A percentile compares a stretch with the other conserved stretches of the same genome.
Evolutionary conservation across 2,888 invertebrate species (phyloP).

Genomic region (Dione juno): DNA sequence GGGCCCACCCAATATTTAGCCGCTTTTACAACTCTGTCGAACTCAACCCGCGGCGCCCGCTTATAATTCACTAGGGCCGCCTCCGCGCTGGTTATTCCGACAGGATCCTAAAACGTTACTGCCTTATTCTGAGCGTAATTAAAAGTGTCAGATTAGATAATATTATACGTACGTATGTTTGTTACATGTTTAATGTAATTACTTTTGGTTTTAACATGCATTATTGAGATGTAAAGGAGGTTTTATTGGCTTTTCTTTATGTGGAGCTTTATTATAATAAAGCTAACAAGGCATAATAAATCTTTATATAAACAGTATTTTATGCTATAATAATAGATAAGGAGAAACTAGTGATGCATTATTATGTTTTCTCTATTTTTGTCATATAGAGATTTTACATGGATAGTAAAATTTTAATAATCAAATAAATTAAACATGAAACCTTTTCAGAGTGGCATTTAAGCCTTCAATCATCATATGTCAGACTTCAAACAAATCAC

Average conservation of each 20-base stretch:
- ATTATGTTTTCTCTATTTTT: no score
- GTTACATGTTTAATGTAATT: conserved; percentile 18
- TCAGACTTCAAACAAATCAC: conserved; percentile 5
- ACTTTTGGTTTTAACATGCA: conserved; percentile 8
- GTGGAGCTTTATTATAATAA: not conserved
- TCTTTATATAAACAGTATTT: no score
- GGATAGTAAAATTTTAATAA: not conserved
- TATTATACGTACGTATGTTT: conserved; percentile 44
- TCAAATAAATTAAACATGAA: not conserved
- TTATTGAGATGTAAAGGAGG: conserved; percentile 9
- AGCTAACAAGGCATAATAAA: no score
- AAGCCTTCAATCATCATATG: not conserved
- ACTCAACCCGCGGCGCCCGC: conserved; percentile 53
- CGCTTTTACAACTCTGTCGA: conserved; percentile 64
- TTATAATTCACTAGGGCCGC: conserved; percentile 53
- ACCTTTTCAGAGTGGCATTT: not conserved
- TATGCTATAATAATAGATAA: no score
- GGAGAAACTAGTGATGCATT: no score
- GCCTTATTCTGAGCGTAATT: conserved; percentile 45
- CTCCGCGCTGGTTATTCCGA: conserved; percentile 45
- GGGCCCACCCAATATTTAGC: conserved; percentile 65
- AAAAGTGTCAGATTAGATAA: conserved; percentile 51
- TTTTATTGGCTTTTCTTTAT: not conserved
- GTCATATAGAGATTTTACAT: no score
- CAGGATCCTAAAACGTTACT: conserved; percentile 47